Evolutionary conservation across 2,113 vertebrate species (phyloP).

Genomic region (Natator depressus): DNA sequence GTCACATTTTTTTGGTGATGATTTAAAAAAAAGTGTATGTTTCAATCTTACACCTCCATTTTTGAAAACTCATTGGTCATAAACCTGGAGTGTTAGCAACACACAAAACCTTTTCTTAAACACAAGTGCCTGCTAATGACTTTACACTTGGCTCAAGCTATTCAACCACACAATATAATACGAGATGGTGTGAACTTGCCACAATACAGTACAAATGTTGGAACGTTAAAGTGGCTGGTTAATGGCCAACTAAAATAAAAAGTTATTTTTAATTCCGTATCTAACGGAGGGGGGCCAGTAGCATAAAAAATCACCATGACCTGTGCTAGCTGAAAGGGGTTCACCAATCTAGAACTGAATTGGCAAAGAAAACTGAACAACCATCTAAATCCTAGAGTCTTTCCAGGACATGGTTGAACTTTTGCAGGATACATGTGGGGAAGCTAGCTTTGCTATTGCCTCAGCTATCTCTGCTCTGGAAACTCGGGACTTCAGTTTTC

Average conservation of each 20-base stretch:
- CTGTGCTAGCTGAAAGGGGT: rapidly evolving
- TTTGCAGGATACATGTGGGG: background rate
- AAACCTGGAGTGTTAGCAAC: background rate
- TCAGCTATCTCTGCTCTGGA: background rate
- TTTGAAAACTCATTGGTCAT: background rate
- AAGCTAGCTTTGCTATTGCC: background rate
- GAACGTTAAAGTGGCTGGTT: background rate
- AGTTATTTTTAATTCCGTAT: background rate
- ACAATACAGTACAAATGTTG: background rate
- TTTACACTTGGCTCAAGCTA: background rate
- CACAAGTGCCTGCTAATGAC: background rate
- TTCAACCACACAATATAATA: background rate
- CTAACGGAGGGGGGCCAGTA: background rate
- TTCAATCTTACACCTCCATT: background rate
- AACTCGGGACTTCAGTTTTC: background rate
- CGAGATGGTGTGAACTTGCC: background rate
- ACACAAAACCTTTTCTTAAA: background rate
- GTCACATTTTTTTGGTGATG: background rate
- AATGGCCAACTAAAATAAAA: background rate
- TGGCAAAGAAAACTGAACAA: background rate
- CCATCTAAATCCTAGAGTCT: background rate
- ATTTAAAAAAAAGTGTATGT: background rate
- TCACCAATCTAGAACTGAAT: background rate
- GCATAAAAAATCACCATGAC: background rate
- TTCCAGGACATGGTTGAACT: background rate